Percentiles rank a stretch among this genome's conserved stretches.
These are phyloP conservation scores for Xenus cinereus DNA, from an alignment of 2,113 vertebrate species.

Conservation along the genomic window DNA sequence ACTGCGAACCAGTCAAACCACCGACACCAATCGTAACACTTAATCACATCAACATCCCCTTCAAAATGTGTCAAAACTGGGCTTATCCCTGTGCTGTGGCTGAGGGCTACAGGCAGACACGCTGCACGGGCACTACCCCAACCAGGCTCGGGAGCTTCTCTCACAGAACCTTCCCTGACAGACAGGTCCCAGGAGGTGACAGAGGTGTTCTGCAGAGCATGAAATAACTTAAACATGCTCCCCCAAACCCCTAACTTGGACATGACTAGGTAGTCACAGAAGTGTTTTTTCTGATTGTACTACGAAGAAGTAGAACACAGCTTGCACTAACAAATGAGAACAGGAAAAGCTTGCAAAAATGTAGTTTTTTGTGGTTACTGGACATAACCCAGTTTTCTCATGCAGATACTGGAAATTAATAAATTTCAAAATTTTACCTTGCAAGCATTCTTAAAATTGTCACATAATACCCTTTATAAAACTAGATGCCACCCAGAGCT, in stretches of 20 bases:
- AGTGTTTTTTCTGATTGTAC: not conserved
- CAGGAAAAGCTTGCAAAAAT: not conserved
- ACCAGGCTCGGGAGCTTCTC: not conserved
- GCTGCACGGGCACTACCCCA: accelerated
- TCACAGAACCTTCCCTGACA: not conserved
- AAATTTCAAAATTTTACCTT: not conserved
- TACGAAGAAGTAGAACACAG: accelerated
- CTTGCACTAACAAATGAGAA: not conserved
- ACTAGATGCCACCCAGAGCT: not conserved
- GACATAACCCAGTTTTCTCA: not conserved
- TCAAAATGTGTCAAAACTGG: not conserved
- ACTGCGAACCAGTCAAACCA: not conserved
- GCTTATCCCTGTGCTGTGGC: not conserved
- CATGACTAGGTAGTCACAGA: not conserved
- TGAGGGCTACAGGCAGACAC: accelerated
- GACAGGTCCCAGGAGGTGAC: accelerated
- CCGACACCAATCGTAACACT: not conserved
- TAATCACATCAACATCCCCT: not conserved
- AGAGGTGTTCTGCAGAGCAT: not conserved
- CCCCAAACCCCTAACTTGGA: not conserved
- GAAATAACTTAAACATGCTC: not conserved
- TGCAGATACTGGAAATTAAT: not conserved
- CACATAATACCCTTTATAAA: not conserved
- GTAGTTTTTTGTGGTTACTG: not conserved
- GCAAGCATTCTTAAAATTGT: not conserved